A percentile compares a stretch with the other conserved stretches of the same genome.
Conservation (phyloP, 2,113 vertebrate genomes). For the Microtus montanus region DNA sequence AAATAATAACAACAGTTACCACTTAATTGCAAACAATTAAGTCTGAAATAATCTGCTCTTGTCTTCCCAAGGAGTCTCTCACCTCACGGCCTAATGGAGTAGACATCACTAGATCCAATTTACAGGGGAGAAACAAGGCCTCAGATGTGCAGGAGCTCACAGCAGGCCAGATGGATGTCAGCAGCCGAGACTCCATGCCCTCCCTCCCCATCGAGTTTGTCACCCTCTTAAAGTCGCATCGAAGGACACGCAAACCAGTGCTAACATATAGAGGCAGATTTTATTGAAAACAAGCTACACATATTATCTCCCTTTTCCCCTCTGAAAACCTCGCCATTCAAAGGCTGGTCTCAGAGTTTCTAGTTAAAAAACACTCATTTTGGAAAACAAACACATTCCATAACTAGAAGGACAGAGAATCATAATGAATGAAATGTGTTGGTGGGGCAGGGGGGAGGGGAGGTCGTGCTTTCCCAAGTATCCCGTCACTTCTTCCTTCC, state of each 20-base stretch:
- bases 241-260: constrained; percentile 35
- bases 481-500: neutral
- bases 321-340: constrained; percentile 53
- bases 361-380: constrained; percentile 70
- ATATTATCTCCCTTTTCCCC: neutral
- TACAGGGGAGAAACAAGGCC: neutral
- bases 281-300: constrained; percentile 67
- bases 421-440: neutral
- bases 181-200: neutral
- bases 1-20: constrained; percentile 1
- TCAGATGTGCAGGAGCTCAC: neutral
- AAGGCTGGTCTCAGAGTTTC: constrained; percentile 72
- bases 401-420: constrained; percentile 40
- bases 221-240: neutral
- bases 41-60: neutral
- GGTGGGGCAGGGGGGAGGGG: neutral
- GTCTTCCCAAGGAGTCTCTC: neutral
- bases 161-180: neutral
- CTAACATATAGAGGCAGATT: neutral
- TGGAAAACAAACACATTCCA: constrained; percentile 72
- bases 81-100: neutral
- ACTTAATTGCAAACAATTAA: neutral
- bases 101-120: neutral
- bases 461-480: neutral
- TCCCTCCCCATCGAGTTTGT: neutral